Base-by-base conservation (phyloP, 2,888 invertebrate species). In the Tillus elongatus region DNA sequence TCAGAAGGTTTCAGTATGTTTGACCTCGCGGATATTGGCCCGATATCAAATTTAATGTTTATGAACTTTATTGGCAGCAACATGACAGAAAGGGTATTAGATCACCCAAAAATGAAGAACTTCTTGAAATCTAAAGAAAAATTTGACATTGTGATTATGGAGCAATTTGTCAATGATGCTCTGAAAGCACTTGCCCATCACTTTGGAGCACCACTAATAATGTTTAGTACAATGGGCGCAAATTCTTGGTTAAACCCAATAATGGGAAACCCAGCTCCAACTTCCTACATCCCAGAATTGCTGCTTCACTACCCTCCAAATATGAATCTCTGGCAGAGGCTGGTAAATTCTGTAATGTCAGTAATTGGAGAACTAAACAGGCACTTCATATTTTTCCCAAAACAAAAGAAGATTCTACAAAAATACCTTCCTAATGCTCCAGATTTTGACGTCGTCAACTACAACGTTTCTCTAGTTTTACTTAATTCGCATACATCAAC, bases 321-420 rank as follows among this genome's bases (percentile, higher is more conserved):
- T 36, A 70, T 71, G 56, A 68, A 60, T 16, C 75, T 79, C 43
- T 57, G 58, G 52, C 66, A 71, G 42, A 57, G 79, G 42, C 30
- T 76, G 1, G 56, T 63, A n/a, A 79, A 77, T 50, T 58, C 69
- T 0, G 66, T 63, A 8, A 10, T 39, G 8, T 33, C 37, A 19
- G 4, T 47, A 8, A 2, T 36, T 6, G 45, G 39, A 8, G 38
- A 46, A 12, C 8, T 37, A 3, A 11, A 32, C 6, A 29, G 14
- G 12, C 15, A 41, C 19, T 37, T 42, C n/a, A 11, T 39, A 12
- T 19, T 37, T 2, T 37, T 43, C 10, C 51, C 49, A 1, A 13
- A 28, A 3, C 50, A 56, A 16, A 47, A 52, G 27, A 41, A 37
- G 29, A 3, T 56, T 2, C 24, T 55, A 3, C 45, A 55, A 30